These are phyloP conservation scores for Clinocottus analis DNA, from an alignment of 2,113 vertebrate genomes.

Conservation along the genomic window DNA sequence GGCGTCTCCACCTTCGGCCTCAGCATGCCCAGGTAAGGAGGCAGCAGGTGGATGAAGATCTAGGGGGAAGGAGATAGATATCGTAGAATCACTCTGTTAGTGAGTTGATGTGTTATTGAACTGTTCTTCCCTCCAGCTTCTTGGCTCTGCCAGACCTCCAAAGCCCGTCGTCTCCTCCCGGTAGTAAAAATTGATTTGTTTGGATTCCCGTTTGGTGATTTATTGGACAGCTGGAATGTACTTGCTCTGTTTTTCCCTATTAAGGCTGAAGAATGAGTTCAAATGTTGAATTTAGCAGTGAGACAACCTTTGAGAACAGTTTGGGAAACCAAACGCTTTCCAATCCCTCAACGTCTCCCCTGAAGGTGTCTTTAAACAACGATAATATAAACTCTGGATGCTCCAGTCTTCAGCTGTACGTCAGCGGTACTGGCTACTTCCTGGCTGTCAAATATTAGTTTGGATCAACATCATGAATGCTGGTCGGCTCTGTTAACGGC, in stretches of 20 bases:
- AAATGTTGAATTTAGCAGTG: constrained; percentile 47
- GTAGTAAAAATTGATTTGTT: constrained; percentile 45
- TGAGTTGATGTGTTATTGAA: background rate
- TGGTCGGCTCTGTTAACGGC: constrained; percentile 38
- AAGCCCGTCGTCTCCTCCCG: constrained; percentile 10
- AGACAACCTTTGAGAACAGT: constrained; percentile 63
- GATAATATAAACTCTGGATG: background rate
- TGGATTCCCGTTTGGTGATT: constrained; percentile 39
- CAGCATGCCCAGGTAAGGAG: constrained; percentile 86
- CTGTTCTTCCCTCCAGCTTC: background rate
- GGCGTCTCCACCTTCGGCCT: constrained; percentile 87
- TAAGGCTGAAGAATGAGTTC: constrained; percentile 35
- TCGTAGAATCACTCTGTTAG: background rate
- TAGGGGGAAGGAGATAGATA: constrained; percentile 47
- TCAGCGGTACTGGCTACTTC: background rate
- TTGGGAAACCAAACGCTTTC: constrained; percentile 38
- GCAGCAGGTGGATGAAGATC: constrained; percentile 91
- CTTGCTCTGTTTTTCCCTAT: constrained; percentile 47
- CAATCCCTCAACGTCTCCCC: constrained; percentile 39
- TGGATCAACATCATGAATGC: constrained; percentile 49
- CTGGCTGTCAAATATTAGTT: constrained; percentile 18
- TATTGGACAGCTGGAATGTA: constrained; percentile 33
- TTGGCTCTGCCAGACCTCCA: constrained; percentile 2
- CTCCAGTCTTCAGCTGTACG: background rate
- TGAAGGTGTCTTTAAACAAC: constrained; percentile 39